Evolutionary conservation across 2,888 invertebrate genomes (phyloP).

Genomic region (Orchesellides sinensis): DNA sequence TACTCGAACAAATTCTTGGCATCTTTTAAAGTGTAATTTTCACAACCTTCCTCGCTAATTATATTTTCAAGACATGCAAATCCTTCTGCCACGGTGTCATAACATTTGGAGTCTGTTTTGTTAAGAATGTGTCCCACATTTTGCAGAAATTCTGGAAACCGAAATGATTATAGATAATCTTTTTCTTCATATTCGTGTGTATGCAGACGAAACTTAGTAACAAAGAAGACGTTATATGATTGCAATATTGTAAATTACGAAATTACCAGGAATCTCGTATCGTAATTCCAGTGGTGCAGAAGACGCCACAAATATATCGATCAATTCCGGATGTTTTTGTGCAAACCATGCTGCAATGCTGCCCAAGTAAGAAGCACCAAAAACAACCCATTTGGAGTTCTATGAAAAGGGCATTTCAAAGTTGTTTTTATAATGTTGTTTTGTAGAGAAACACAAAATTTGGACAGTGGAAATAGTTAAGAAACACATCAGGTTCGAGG

Average conservation of each 20-base stretch:
- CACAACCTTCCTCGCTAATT: conserved; percentile 45
- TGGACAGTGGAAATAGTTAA: not conserved
- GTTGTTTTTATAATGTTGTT: no score
- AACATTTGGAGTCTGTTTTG: conserved; percentile 53
- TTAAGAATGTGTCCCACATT: conserved; percentile 48
- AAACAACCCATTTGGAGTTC: conserved; percentile 57
- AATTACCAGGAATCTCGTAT: conserved; percentile 64
- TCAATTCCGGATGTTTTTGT: conserved; percentile 51
- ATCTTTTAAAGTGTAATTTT: conserved; percentile 46
- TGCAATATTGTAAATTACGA: no score
- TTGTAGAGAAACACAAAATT: not conserved
- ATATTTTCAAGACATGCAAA: conserved; percentile 49
- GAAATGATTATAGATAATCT: no score
- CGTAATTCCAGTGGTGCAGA: conserved; percentile 57
- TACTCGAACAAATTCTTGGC: conserved; percentile 51
- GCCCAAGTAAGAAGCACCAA: conserved; percentile 58
- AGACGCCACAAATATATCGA: conserved; percentile 54
- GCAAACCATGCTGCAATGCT: conserved; percentile 58
- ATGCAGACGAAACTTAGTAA: no score
- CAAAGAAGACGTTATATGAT: not conserved
- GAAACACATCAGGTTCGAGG: no score
- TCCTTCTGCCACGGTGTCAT: conserved; percentile 45
- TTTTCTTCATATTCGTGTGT: no score
- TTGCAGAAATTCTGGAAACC: conserved; percentile 48
- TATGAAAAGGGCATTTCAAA: not conserved